Evolutionary conservation across 2,113 vertebrate genomes (phyloP).

Genomic region (Pelodiscus sinensis): DNA sequence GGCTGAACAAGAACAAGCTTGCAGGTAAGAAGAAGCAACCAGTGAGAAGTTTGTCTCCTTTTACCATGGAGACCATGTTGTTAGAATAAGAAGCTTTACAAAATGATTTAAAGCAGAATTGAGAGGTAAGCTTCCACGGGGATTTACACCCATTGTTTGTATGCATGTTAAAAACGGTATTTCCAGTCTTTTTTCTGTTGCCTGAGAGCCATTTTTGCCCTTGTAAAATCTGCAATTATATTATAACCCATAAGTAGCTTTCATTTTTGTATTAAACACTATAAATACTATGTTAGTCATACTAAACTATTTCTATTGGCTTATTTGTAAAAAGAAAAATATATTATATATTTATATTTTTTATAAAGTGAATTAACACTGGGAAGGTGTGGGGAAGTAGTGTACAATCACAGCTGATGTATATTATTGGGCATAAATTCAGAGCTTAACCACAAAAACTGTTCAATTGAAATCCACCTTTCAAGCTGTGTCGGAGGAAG

Average conservation of each 20-base stretch:
- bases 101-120: constrained; percentile 65
- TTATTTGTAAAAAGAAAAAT: constrained; percentile 81
- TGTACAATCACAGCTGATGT: constrained; percentile 61
- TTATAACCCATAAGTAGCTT: constrained; percentile 71
- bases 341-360: constrained; percentile 82
- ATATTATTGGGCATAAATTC: constrained; percentile 40
- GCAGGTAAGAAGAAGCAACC: constrained; percentile 34
- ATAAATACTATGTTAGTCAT: constrained; percentile 82
- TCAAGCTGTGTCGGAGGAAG: constrained; percentile 84
- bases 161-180: constrained; percentile 49
- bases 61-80: constrained; percentile 19
- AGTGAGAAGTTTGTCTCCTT: constrained; percentile 30
- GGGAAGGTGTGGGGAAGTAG: constrained; percentile 48
- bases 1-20: constrained; percentile 51
- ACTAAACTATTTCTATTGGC: constrained; percentile 84
- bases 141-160: constrained; percentile 49
- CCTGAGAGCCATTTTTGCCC: constrained; percentile 76
- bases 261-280: constrained; percentile 72
- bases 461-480: constrained; percentile 32
- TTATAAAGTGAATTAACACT: constrained; percentile 79
- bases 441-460: background rate
- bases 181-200: constrained; percentile 62
- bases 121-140: constrained; percentile 41
- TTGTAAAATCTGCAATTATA: constrained; percentile 74
- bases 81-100: constrained; percentile 59